Percentiles rank a stretch among this genome's conserved stretches.
These are phyloP conservation scores for Cyprinodon tularosa DNA, from an alignment of 2,113 vertebrate genomes.

Conservation along the genomic window DNA sequence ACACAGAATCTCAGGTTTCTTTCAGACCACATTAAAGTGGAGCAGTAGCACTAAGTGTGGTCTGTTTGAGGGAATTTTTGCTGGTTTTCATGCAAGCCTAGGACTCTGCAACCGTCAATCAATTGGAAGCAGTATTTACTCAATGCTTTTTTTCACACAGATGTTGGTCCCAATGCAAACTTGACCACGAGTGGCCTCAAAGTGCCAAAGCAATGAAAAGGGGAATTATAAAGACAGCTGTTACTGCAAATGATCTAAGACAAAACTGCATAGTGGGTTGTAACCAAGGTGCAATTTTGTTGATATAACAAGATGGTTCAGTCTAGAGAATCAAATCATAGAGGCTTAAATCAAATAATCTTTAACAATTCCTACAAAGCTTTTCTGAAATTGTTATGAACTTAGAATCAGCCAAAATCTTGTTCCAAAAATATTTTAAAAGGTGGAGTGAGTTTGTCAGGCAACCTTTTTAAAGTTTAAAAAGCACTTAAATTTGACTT, in stretches of 20 bases:
- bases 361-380: neutral
- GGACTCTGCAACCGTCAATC: conserved; percentile 59
- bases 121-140: conserved; percentile 66
- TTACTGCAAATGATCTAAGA: conserved; percentile 68
- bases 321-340: conserved; percentile 61
- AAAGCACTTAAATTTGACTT: neutral
- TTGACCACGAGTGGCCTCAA: conserved; percentile 50
- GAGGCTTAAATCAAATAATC: conserved; percentile 44
- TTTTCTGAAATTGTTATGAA: neutral
- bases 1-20: conserved; percentile 69
- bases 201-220: conserved; percentile 66
- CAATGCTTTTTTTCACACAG: conserved; percentile 43
- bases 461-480: neutral
- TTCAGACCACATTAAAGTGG: conserved; percentile 71
- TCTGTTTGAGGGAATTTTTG: conserved; percentile 69
- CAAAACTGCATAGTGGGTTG: conserved; percentile 50
- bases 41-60: conserved; percentile 73
- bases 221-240: conserved; percentile 72
- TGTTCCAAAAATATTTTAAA: neutral
- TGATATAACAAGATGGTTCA: conserved; percentile 50
- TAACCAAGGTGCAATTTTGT: conserved; percentile 47
- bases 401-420: neutral
- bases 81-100: conserved; percentile 57
- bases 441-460: neutral
- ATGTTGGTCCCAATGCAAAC: conserved; percentile 54